These are phyloP conservation scores for Linnaemya vulpina DNA, from an alignment of 2,888 invertebrate species.

Conservation along the genomic window DNA sequence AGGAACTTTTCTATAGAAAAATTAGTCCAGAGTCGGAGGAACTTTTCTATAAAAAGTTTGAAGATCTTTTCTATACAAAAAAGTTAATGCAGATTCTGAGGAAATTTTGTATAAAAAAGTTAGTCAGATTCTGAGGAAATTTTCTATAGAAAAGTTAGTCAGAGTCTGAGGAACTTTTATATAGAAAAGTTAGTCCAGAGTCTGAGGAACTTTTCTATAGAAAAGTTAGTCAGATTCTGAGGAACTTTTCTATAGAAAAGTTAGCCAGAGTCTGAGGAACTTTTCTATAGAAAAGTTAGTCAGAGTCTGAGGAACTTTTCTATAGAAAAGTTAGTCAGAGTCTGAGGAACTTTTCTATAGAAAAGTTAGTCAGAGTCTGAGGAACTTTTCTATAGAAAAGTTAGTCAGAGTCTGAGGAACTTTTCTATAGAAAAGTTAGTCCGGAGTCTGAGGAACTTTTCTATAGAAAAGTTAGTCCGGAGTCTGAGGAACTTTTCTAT, in stretches of 20 bases:
- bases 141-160: not conserved
- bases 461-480: not conserved
- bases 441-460: not conserved
- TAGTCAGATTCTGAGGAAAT: not conserved
- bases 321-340: not conserved
- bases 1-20: too few species aligned
- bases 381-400: too few species aligned
- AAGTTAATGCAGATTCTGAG: not conserved
- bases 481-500: not conserved
- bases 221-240: not conserved
- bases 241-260: constrained; percentile 1
- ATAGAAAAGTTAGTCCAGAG: not conserved
- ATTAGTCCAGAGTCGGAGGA: not conserved
- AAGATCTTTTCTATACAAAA: not conserved
- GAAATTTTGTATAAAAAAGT: too few species aligned
- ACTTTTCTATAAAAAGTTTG: not conserved
- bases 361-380: too few species aligned
- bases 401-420: too few species aligned
- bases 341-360: too few species aligned
- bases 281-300: too few species aligned
- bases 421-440: not conserved
- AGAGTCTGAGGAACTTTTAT: not conserved
- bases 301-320: not conserved
- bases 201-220: not conserved
- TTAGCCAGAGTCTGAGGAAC: not conserved